Base-by-base conservation (phyloP, 1,140 invertebrate species). In the Periplaneta americana region DNA sequence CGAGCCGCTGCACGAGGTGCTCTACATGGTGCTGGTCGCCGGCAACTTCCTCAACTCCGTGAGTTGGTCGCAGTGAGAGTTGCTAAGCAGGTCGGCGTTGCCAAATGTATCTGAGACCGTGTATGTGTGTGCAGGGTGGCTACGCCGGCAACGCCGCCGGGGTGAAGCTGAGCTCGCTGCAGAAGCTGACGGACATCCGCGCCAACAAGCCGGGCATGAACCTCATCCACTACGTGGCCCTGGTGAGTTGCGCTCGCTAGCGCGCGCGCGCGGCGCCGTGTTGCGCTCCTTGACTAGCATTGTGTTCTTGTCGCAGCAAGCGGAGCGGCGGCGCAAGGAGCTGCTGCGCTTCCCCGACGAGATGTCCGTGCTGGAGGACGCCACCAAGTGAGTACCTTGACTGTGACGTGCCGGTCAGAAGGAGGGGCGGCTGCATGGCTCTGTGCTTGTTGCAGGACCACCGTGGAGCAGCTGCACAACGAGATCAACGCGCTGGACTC, bases 181-280 rank as follows among this genome's bases (percentile, higher is more conserved):
- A 98, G 86, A 99, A 99, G 88, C 90, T 99, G 39, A 96, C 96
- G 0, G 98, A 99, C 87, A 98, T 98, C 79, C 91, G 97, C 76
- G 97, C 98, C 1, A 99, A 99, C 87, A 98, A 98, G 87, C 97
- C 98, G 1, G 96, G 97, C 80, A 97, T 99, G 93, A 98, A 97
- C 90, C 91, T 99, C 10, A 95, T 99, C 84, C 98, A 99, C 88
- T 99, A 97, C 86, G 97, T 99, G 17, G 97, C 95, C 78, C 88
- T 95, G 90, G 94, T 95, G 87, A 91, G 88, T 79, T 8, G 6
- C 13, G 2, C 6, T 11, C 22, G 22, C 48, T 66, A 15, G 37
- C 37, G 18, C 11, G 37, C 18, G n/a, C 5, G n/a, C 39, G 17
- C 6, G 6, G 13, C n/a, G 11, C 39, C 2, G 10, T 48, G 39